phyloP scores from a whole-genome alignment of 2,888 invertebrate species.

The Spodoptera exigua region DNA sequence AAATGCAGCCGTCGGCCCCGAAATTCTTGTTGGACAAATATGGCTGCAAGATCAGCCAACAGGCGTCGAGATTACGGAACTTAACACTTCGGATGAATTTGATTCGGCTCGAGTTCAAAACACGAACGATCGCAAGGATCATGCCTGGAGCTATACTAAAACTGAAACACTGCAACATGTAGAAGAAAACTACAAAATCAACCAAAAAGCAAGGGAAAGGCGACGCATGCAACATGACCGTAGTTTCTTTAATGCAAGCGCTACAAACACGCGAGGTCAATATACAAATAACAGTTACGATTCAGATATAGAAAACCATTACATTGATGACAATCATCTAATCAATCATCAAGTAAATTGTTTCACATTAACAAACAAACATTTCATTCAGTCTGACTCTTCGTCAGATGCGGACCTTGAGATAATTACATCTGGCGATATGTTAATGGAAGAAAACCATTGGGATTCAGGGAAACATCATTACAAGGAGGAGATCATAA shows the following conservation, averaged over 20 bases:
- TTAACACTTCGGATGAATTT: conserved; percentile 66
- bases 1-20: conserved; percentile 57
- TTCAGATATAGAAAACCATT: conserved; percentile 29
- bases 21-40: conserved; percentile 62
- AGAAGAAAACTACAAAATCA: conserved; percentile 60
- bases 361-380: conserved; percentile 72
- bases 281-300: conserved; percentile 19
- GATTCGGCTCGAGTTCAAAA: conserved; percentile 56
- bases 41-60: conserved; percentile 64
- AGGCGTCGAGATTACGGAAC: conserved; percentile 75
- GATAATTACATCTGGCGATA: conserved; percentile 49
- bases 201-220: conserved; percentile 67
- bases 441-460: conserved; percentile 37
- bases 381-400: conserved; percentile 64
- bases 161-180: conserved; percentile 48
- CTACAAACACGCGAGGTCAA: conserved; percentile 25
- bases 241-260: conserved; percentile 14
- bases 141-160: conserved; percentile 65
- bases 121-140: conserved; percentile 47
- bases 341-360: conserved; percentile 66
- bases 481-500: conserved; percentile 60
- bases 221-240: conserved; percentile 57
- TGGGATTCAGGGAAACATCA: conserved; percentile 53
- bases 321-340: conserved; percentile 28
- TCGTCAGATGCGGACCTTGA: conserved; percentile 65